Evolutionary conservation across 2,113 vertebrate species (phyloP).

Genomic region (Paramisgurnus dabryanus): DNA sequence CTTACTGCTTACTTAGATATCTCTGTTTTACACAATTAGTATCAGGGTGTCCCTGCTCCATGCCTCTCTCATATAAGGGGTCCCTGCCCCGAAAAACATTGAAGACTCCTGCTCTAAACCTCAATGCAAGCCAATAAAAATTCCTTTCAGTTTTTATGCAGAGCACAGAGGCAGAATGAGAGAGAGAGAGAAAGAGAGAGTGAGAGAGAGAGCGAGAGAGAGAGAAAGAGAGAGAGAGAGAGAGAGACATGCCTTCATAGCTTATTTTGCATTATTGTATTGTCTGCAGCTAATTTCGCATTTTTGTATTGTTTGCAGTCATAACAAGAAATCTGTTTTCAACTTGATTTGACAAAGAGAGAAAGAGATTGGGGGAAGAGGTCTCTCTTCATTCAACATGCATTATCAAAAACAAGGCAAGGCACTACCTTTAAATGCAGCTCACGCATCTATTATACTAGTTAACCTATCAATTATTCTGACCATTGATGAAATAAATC

Average conservation of each 20-base stretch:
- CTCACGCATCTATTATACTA: not conserved
- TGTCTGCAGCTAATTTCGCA: too few relatives aligned
- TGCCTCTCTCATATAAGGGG: too few relatives aligned
- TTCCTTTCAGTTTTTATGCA: constrained; percentile 16
- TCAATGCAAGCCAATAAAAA: constrained; percentile 36
- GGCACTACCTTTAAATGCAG: not conserved
- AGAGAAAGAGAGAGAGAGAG: not conserved
- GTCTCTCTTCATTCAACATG: too few relatives aligned
- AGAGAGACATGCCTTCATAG: not conserved
- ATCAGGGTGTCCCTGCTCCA: too few relatives aligned
- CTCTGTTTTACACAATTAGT: too few relatives aligned
- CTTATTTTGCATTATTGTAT: too few relatives aligned
- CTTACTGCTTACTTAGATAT: too few relatives aligned
- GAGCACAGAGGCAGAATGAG: not conserved
- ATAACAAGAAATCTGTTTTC: too few relatives aligned
- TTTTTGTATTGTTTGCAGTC: too few relatives aligned
- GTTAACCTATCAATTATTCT: not conserved
- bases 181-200: not conserved
- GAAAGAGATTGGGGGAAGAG: too few relatives aligned
- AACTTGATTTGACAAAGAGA: too few relatives aligned
- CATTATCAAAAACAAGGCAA: not conserved
- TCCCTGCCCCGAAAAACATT: too few relatives aligned
- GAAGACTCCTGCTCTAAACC: constrained; percentile 3
- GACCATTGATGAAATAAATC: not conserved
- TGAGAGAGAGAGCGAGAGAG: not conserved